Evolutionary conservation across 2,888 invertebrate genomes (phyloP), one percentile per base, ranked within the genome.

Genomic region (Callyntrura sp.): DNA sequence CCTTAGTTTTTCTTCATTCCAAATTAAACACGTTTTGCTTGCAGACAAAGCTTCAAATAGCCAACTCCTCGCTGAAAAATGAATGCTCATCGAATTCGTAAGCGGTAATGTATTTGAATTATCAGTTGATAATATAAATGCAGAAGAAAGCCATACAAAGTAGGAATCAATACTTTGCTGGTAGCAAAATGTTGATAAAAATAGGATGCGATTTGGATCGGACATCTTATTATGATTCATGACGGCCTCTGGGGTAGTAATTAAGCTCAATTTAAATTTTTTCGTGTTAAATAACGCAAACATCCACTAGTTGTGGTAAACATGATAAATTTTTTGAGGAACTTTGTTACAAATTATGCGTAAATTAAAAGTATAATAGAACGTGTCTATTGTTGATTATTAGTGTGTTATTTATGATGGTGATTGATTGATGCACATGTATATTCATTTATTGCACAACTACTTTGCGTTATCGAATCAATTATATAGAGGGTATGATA

Each of bases 11-110:
- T 76, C 45, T 60, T 76, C 20, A 57, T 78, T 76, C 57, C 20
- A 82, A 73, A 84, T 84, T 70, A 55, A 70, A 62, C 85, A 85
- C 85, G 85, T 62, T 78, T 85, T 48, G 85, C 85, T 85, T 48
- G 25, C n/a, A 85, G 85, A 76, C 48, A 76, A 14, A 65, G 17
- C 8, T 14, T 25, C 17, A 62, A 14, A 14, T 23, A 62, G 20
- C 65, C 65, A 65, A 65, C 28, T 9, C 8, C 35, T 70, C 43
- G 68, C 43, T 70, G 14, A 70, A 70, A 70, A 70, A 35, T 35
- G 68, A 17, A 70, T 70, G 14, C 43, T 70, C 43, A 70, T 28
- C 28, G 68, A 70, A 9, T 43, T 65, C n/a, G 17, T 23, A 62
- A 8, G 68, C n/a, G n/a, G n/a, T n/a, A n/a, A n/a, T n/a, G n/a